Conservation (phyloP, 2,888 invertebrate genomes). For the Ctena decussata region DNA sequence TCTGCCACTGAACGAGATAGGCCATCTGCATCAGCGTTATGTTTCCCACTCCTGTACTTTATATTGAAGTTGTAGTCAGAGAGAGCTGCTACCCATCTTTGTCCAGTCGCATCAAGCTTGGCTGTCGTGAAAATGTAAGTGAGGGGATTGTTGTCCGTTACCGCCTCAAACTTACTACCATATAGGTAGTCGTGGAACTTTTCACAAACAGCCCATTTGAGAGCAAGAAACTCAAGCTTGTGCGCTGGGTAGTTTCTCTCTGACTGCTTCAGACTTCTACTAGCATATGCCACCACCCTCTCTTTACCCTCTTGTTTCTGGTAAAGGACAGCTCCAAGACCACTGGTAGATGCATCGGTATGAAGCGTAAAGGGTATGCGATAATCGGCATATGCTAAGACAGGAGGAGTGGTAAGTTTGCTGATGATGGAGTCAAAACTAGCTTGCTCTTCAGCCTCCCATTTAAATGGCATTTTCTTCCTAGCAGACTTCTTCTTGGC, state of each 20-base stretch:
- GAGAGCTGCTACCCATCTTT: not conserved
- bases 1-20: not conserved
- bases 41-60: not conserved
- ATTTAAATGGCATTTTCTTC: not conserved
- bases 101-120: no score
- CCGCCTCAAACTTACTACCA: constrained; percentile 1
- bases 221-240: not conserved
- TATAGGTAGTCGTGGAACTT: constrained; percentile 14
- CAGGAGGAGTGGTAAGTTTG: not conserved
- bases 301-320: no score
- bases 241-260: no score
- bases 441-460: not conserved
- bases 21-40: constrained; percentile 7
- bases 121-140: constrained; percentile 2
- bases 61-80: constrained; percentile 15
- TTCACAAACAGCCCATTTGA: constrained; percentile 3
- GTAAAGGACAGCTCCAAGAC: constrained; percentile 17
- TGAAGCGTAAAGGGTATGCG: not conserved
- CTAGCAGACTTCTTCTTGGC: not conserved
- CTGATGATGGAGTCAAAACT: not conserved
- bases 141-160: constrained; percentile 5
- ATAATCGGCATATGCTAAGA: constrained; percentile 21
- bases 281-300: no score
- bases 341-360: not conserved
- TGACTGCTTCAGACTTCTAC: no score